Base-by-base conservation (phyloP, 2,888 invertebrate genomes). In the Smittia sp. region DNA sequence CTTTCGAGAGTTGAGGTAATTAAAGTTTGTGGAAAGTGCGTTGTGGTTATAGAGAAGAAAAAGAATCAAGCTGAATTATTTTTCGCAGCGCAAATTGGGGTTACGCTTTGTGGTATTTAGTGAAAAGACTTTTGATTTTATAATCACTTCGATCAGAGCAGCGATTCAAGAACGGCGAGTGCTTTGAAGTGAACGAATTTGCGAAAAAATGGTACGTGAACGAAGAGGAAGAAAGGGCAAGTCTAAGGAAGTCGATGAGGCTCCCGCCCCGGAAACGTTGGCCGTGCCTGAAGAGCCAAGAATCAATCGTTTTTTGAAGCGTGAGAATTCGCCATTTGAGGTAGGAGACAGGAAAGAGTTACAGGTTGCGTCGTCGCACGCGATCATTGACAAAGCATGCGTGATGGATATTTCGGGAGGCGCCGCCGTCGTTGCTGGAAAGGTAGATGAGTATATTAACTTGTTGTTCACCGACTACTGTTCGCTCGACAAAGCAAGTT, bases 251-350 rank as follows among this genome's bases (percentile, higher is more conserved):
- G 62, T 38, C 1, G 72, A 72, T 18, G 72, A 72, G 13, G 67
- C 20, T 7, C 22, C 72, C 11, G 54, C 62, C 39, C 72, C 72
- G 39, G 62, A 22, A 24, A 38, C 38, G 1, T 25, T 72, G 38
- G 38, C 54, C 38, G 72, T 72, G 13, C 72, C 72, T n/a, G 39
- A 18, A 72, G 72, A 62, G n/a, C 62, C 72, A 62, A 41, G 22
- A 25, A 69, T 69, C 18, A 62, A 58, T 62, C 62, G 72, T 13
- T 72, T 22, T 39, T 72, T 72, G 11, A 62, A 58, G 24, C 72
- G 72, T 38, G 82, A 83, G 75, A 82, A 82, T 77, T 82, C 82
- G 62, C 82, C 82, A 38, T 83, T 83, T 75, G 83, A 83, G 76
- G 78, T 83, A 67, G 82, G 83, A 1, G 77, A 78, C 39, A 81